Base-by-base conservation (phyloP, 2,113 vertebrate species). In the Ifrita kowaldi region DNA sequence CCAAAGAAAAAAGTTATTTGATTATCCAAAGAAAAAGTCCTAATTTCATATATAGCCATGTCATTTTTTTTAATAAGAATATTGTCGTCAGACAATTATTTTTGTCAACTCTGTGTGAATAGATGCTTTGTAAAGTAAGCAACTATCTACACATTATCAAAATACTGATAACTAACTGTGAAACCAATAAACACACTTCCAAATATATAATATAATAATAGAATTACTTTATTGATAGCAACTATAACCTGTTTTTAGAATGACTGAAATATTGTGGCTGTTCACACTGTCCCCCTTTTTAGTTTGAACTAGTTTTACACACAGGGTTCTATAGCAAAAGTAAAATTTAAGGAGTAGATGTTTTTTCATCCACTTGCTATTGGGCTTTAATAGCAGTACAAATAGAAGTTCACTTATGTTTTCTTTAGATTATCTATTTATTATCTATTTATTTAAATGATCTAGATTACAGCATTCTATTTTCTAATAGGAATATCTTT, bases 11-110 rank as follows among this genome's bases (percentile, higher is more conserved):
- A 83, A 37, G 16, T 80, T 81, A 83, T 71, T 93, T 96, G 77
- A 96, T 64, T 94, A 96, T 90, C 96, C 97, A 98, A 98, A 98
- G 87, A 93, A 92, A 93, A 83, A 67, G 24, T 23, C 76, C 65
- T 94, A 60, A 60, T 81, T 96, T 91, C 78, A 69, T 62, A 67
- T 87, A 85, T 57, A 96, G 90, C 84, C 70, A 71, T 70, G 57
- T 57, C 33, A 41, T 87, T 87, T 86, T 90, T 63, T 73, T 76
- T 35, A 67, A 57, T 87, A 57, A 53, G 65, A 87, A 46, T 83
- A 84, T 35, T 93, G 47, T 79, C 49, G 6, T 84, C 69, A 83
- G 70, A 47, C 30, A 76, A 46, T 33, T 67, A 50, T 47, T 87
- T 86, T 46, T 47, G 50, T 95, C 76, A 84, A 24, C 56, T 90